These are phyloP conservation scores for Myzus persicae DNA, from an alignment of 1,140 invertebrate genomes.

Conservation along the genomic window DNA sequence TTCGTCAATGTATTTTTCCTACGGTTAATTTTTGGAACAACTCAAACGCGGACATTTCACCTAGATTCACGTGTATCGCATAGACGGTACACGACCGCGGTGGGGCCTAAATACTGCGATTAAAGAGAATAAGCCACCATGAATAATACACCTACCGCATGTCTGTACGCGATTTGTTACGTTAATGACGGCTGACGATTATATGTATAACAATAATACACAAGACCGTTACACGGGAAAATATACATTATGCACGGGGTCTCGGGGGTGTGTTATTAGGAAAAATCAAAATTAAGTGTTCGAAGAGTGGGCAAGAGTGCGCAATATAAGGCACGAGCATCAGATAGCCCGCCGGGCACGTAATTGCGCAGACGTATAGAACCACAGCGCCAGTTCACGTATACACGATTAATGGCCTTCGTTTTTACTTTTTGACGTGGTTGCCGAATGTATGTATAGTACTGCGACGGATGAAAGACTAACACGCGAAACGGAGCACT, in stretches of 20 bases:
- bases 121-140: neutral
- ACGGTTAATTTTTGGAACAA: too few species aligned
- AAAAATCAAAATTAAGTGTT: conserved; percentile 46
- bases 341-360: neutral
- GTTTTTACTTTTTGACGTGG: conserved; percentile 21
- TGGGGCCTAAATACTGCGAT: neutral
- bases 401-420: conserved; percentile 25
- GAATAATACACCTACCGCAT: neutral
- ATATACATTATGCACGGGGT: neutral
- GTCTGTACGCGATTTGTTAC: neutral
- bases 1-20: too few species aligned
- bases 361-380: neutral
- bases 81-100: neutral
- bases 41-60: too few species aligned
- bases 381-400: neutral
- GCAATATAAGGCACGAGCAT: neutral
- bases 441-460: conserved; percentile 9
- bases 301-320: neutral
- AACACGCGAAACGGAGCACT: neutral
- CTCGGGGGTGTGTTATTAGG: neutral
- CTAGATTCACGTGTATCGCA: too few species aligned
- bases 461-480: neutral
- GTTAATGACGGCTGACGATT: neutral
- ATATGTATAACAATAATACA: neutral
- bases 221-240: neutral